These are phyloP conservation scores for Tipula lateralis DNA, from an alignment of 2,888 invertebrate species.

Conservation along the genomic window DNA sequence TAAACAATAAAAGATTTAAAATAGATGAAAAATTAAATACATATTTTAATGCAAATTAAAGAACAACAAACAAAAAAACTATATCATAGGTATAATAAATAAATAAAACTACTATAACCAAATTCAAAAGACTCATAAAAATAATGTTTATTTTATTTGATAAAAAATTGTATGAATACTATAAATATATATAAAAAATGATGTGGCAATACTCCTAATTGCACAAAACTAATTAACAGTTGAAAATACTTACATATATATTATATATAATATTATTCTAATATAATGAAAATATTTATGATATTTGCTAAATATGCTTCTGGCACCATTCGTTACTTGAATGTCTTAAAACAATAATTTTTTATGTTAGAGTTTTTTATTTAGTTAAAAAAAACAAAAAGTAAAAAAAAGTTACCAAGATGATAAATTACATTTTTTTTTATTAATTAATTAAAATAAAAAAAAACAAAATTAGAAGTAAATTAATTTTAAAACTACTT, in stretches of 20 bases:
- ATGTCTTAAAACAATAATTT: slow-evolving; percentile 15
- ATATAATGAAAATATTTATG: not conserved
- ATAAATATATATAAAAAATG: not conserved
- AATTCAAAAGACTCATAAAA: not conserved
- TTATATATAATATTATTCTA: not conserved
- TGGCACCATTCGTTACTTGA: slow-evolving; percentile 1
- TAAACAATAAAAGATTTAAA: not conserved
- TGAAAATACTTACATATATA: not conserved
- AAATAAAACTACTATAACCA: not conserved
- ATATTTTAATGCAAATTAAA: not conserved
- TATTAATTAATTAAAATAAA: not conserved
- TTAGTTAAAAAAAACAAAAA: not conserved
- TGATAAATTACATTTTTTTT: not conserved
- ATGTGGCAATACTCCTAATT: not conserved
- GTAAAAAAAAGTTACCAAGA: not conserved
- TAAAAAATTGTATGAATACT: not conserved
- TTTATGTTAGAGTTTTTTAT: not conserved
- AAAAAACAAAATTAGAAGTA: not conserved
- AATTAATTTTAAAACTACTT: not conserved
- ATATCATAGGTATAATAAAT: not conserved
- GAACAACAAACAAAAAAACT: not conserved
- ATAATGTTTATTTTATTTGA: not conserved
- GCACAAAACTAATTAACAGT: not conserved
- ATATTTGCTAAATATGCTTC: not conserved
- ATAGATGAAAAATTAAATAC: not conserved